Base-by-base conservation (phyloP, 2,888 invertebrate genomes). In the Ectropis crepuscularia region DNA sequence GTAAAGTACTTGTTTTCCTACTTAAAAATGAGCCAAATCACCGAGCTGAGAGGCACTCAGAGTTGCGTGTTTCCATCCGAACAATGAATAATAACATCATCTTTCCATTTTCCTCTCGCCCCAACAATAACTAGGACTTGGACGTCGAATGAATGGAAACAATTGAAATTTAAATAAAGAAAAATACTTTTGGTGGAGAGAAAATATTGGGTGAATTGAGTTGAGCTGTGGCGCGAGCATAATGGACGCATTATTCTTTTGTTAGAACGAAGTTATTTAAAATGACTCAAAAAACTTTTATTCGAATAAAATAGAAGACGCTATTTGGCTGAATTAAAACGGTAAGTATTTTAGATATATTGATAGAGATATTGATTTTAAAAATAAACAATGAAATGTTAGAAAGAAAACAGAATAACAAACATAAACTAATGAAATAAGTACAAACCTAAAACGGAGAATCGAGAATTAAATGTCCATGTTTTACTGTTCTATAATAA, bases 71-170 rank as follows among this genome's bases (percentile, higher is more conserved):
- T 71, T 69, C 78, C 75, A 71, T 70, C 69, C 80, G 85, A 87
- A 90, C 90, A 89, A 91, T 90, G 91, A 90, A 91, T 90, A 90
- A 88, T 89, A 91, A 91, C 90, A 89, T 84, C 83, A 86, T 83
- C 87, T 85, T 86, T 86, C 89, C 90, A 91, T 91, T 90, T 90
- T 88, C 85, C 76, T 83, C 85, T 82, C 82, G 80, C 85, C 89
- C 86, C 79, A 83, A 88, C 87, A 88, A 87, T 85, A 85, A 82
- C 76, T 10, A 79, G 80, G 81, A 73, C 36, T 48, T 47, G 60
- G 57, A 61, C 60, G 64, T 51, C 79, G 75, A 82, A 80, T 83
- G 84, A 89, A 89, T 87, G 88, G 85, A 79, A 88, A 87, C 89
- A 89, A 89, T 90, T 78, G 81, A 86, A 89, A 88, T 89, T 90